Conservation (phyloP, 2,888 invertebrate genomes). For the Torymus aiolomorphi region DNA sequence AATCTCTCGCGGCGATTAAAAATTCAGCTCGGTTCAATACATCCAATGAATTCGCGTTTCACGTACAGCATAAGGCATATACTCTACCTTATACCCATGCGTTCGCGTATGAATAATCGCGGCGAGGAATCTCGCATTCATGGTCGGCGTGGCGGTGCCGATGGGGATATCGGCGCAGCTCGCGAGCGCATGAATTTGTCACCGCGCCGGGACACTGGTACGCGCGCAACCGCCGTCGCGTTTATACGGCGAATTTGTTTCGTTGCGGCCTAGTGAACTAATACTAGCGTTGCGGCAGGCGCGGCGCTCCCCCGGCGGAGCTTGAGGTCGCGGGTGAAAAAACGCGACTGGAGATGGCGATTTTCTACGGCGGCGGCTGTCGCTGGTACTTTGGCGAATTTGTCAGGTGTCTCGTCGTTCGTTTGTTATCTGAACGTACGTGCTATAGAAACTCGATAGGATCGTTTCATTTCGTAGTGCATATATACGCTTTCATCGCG, state of each 20-base stretch:
- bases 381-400: neutral
- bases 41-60: too few species aligned
- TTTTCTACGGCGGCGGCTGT: neutral
- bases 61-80: neutral
- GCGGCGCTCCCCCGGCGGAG: neutral
- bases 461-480: too few species aligned
- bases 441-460: too few species aligned
- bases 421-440: too few species aligned
- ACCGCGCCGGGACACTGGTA: neutral
- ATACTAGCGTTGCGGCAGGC: neutral
- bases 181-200: constrained; percentile 29
- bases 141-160: neutral
- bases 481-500: too few species aligned
- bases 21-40: too few species aligned
- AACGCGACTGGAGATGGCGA: constrained; percentile 11
- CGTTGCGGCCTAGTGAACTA: constrained; percentile 28
- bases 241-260: constrained; percentile 63
- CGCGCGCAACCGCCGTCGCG: neutral
- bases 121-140: neutral
- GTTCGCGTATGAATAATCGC: constrained; percentile 27
- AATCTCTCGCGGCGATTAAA: too few species aligned
- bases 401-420: neutral
- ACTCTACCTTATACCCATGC: neutral
- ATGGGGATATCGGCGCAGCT: constrained; percentile 7
- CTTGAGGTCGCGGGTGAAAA: constrained; percentile 30